Conservation (phyloP, 2,113 vertebrate species). For the Bagarius yarrelli region DNA sequence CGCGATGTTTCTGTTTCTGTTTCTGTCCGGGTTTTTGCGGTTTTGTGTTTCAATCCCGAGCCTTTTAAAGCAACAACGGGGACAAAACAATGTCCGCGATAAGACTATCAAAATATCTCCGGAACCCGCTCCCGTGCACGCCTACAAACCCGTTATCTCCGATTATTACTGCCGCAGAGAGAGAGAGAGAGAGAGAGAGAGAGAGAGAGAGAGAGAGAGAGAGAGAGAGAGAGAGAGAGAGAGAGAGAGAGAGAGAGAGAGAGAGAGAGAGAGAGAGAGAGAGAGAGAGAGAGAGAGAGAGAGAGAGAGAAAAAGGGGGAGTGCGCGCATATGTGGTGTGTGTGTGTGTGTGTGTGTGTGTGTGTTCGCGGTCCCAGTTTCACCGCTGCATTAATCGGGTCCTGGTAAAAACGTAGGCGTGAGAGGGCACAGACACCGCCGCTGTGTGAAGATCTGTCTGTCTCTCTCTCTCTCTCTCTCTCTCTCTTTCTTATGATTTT, state of each 20-base stretch:
- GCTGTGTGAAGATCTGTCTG: neutral
- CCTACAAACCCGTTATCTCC: conserved; percentile 13
- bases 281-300: too few species aligned
- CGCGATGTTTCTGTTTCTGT: neutral
- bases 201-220: too few species aligned
- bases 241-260: too few species aligned
- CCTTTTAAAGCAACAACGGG: neutral
- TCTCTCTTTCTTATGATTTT: too few species aligned
- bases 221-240: too few species aligned
- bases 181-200: neutral
- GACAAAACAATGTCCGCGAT: conserved; percentile 6
- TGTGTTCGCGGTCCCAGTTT: neutral
- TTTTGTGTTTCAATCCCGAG: too few species aligned
- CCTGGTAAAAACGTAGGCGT: neutral
- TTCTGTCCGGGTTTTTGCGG: neutral
- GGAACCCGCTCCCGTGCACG: neutral
- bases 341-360: neutral
- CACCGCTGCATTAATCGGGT: conserved; percentile 10
- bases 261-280: too few species aligned
- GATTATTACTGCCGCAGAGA: conserved; percentile 22
- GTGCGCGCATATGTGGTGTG: neutral
- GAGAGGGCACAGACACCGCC: neutral
- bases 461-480: too few species aligned
- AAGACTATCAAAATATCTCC: neutral
- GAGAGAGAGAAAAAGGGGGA: too few species aligned